Conservation (phyloP, 92 coral and sea anemone species). For the Chrysogorgia sp. region DNA sequence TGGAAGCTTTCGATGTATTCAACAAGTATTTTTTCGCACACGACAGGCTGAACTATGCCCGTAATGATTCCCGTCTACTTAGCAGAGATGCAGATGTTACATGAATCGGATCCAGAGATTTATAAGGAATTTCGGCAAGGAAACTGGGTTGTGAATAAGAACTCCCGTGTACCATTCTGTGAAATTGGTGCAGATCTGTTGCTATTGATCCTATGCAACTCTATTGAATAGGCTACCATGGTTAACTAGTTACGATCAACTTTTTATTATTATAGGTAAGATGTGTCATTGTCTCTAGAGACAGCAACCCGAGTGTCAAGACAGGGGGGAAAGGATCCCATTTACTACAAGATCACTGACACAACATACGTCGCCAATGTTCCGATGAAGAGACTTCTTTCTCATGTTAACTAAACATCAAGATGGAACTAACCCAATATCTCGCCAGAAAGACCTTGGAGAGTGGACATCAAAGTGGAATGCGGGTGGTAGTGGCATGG, state of each 20-base stretch:
- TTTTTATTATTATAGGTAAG: slow-evolving; percentile 42
- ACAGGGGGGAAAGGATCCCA: slow-evolving; percentile 41
- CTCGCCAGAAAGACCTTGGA: slow-evolving; percentile 54
- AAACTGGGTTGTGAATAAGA: slow-evolving; percentile 67
- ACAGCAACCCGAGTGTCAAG: slow-evolving; percentile 38
- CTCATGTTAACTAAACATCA: slow-evolving; percentile 40
- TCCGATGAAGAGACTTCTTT: slow-evolving; percentile 50
- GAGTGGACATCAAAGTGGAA: slow-evolving; percentile 58
- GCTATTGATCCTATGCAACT: too few species aligned
- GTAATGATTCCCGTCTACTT: slow-evolving; percentile 65
- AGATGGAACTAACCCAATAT: slow-evolving; percentile 40
- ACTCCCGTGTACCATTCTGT: slow-evolving; percentile 42
- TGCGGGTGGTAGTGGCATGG: slow-evolving; percentile 60
- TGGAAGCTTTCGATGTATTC: slow-evolving; percentile 50
- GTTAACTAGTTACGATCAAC: too few species aligned
- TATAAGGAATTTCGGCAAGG: slow-evolving; percentile 52
- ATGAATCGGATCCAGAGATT: slow-evolving; percentile 47
- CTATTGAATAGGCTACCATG: too few species aligned
- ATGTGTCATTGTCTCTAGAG: slow-evolving; percentile 36
- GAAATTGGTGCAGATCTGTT: slow-evolving; percentile 17
- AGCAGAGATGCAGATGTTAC: slow-evolving; percentile 52
- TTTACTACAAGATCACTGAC: slow-evolving; percentile 42
- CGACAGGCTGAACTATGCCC: slow-evolving; percentile 58
- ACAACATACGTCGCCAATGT: slow-evolving; percentile 37
- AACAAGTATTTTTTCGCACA: slow-evolving; percentile 65